phyloP scores from a whole-genome alignment of 2,797 vertebrate species.

The Malurus leucopterus region DNA sequence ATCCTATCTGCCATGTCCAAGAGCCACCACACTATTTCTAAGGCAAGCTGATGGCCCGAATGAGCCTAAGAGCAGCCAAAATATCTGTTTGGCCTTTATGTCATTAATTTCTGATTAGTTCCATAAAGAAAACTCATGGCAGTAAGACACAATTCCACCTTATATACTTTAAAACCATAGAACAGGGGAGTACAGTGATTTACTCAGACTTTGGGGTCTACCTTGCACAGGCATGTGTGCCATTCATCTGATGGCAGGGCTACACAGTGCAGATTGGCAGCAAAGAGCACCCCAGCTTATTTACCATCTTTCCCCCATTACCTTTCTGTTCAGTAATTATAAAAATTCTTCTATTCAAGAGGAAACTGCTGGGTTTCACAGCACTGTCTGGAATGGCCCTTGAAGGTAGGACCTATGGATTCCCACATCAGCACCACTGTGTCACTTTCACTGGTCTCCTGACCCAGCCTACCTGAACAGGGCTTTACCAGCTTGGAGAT shows the following conservation, averaged over 20 bases:
- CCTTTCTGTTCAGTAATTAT: background rate
- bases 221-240: background rate
- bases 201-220: background rate
- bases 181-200: background rate
- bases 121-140: background rate
- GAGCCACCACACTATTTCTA: background rate
- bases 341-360: background rate
- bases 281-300: background rate
- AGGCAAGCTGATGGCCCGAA: background rate
- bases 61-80: background rate
- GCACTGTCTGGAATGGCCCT: background rate
- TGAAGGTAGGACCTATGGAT: background rate
- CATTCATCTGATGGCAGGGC: background rate
- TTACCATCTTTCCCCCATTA: background rate
- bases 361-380: accelerated
- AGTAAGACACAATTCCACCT: background rate
- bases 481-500: accelerated
- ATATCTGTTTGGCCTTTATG: background rate
- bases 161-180: background rate
- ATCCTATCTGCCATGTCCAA: background rate
- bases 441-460: background rate
- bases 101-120: background rate
- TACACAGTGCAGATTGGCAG: background rate
- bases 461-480: background rate
- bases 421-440: accelerated